Evolutionary conservation across 2,797 vertebrate species (phyloP).

Genomic region (Phrynocephalus forsythii): DNA sequence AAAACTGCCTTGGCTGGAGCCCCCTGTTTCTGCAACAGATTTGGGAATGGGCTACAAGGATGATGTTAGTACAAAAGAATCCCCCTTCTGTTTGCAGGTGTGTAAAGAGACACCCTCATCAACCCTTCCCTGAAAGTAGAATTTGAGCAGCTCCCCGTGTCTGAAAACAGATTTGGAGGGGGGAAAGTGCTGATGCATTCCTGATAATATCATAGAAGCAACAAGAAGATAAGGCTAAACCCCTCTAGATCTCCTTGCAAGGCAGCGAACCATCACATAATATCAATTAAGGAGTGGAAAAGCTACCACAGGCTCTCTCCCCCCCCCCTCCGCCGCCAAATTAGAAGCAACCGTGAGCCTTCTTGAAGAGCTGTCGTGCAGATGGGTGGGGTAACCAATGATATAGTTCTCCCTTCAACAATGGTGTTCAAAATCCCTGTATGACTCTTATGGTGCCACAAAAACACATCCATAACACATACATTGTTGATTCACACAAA

Average conservation of each 20-base stretch:
- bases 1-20: neutral
- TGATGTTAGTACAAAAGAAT: neutral
- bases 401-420: no score
- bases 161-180: no score
- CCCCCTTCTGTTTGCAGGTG: neutral
- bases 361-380: no score
- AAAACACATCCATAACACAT: no score
- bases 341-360: neutral
- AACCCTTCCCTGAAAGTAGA: neutral
- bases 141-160: no score
- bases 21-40: neutral
- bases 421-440: no score
- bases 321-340: neutral
- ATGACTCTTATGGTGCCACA: no score
- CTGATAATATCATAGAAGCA: slow-evolving; percentile 22
- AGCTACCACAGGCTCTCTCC: neutral
- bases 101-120: neutral
- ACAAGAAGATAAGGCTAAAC: neutral
- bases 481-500: no score
- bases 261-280: slow-evolving; percentile 9
- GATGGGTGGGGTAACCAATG: no score
- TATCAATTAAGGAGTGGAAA: slow-evolving; percentile 22
- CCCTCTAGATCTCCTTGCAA: slow-evolving; percentile 12
- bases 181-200: slow-evolving; percentile 9
- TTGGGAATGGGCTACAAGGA: neutral